Conservation (phyloP, 2,888 invertebrate species). For the Synergus gifuensis region DNA sequence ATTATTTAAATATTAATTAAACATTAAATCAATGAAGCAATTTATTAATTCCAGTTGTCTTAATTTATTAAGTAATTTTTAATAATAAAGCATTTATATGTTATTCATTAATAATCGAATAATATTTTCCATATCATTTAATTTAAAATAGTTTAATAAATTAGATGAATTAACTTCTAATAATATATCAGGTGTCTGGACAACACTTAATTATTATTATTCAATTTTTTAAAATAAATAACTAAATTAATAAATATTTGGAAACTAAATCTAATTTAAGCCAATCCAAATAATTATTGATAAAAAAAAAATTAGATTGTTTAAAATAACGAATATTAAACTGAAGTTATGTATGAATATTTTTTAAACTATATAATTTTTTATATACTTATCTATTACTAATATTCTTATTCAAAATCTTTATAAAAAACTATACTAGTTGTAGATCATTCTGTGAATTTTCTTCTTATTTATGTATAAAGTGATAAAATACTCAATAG, state of each 20-base stretch:
- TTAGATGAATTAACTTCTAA: background rate
- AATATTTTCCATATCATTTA: background rate
- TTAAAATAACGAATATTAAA: too few species aligned
- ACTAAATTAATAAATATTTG: too few species aligned
- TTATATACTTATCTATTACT: background rate
- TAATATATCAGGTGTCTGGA: background rate
- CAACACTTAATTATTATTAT: background rate
- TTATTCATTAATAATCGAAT: background rate
- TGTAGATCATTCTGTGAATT: background rate
- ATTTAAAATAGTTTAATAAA: background rate
- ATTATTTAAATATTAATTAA: background rate
- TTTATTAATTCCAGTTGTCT: background rate
- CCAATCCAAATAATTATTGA: too few species aligned
- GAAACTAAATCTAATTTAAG: too few species aligned
- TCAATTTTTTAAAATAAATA: background rate
- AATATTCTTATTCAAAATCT: background rate
- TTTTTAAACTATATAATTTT: background rate
- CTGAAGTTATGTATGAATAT: background rate
- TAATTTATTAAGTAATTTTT: background rate
- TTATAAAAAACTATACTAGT: background rate
- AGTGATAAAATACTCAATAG: background rate
- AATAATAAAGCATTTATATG: background rate
- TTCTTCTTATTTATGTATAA: background rate
- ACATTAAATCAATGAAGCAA: background rate
- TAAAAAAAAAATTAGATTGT: too few species aligned